Evolutionary conservation across 1,140 invertebrate genomes (phyloP).

Genomic region (Plectrocnemia conspersa): DNA sequence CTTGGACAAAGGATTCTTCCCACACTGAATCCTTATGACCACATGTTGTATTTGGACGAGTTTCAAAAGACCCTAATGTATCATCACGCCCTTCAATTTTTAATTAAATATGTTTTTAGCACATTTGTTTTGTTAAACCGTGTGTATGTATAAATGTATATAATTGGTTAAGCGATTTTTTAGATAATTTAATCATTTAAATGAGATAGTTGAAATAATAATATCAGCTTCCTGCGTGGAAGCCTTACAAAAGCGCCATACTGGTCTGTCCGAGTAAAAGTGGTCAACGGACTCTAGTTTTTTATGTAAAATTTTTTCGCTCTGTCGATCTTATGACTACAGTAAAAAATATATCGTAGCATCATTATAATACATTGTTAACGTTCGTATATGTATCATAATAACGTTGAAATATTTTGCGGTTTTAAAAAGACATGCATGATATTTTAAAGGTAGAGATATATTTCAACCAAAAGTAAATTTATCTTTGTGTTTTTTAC

Average conservation of each 20-base stretch:
- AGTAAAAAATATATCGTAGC: neutral
- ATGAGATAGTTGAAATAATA: neutral
- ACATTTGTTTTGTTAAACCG: neutral
- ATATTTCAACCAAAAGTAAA: no score
- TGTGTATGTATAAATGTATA: neutral
- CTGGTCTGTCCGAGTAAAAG: neutral
- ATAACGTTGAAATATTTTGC: neutral
- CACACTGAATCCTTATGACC: slow-evolving; percentile 20
- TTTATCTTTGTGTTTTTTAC: no score
- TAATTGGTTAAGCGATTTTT: neutral
- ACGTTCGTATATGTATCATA: neutral
- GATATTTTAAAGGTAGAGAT: no score
- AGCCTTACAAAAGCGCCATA: slow-evolving; percentile 4
- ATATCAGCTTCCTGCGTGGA: slow-evolving; percentile 12
- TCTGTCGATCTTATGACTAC: neutral
- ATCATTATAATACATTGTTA: neutral
- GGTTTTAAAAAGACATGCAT: neutral
- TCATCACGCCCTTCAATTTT: neutral
- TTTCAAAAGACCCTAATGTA: neutral
- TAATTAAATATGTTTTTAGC: neutral
- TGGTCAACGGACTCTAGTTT: neutral
- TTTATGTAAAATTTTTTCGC: neutral
- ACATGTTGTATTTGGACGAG: slow-evolving; percentile 19
- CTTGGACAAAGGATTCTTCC: slow-evolving; percentile 11
- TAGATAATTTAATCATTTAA: neutral